Evolutionary conservation across 2,888 invertebrate species (phyloP).

Genomic region (Mythimna albipuncta): DNA sequence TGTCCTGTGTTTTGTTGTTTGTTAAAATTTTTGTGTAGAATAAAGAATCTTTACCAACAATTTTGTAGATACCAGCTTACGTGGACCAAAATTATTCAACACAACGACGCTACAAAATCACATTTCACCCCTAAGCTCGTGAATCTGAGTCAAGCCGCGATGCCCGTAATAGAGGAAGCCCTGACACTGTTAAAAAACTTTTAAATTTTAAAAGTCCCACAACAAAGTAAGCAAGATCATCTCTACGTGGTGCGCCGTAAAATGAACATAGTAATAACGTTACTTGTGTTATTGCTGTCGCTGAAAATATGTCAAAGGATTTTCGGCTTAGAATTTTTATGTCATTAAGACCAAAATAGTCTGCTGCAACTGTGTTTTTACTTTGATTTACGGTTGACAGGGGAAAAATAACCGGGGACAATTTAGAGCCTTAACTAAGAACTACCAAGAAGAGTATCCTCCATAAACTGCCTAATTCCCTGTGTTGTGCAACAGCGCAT

Average conservation of each 20-base stretch:
- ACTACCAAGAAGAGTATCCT: not conserved
- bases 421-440: not conserved
- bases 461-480: not conserved
- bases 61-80: conserved; percentile 16
- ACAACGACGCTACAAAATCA: conserved; percentile 35
- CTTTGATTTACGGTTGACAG: not conserved
- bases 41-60: conserved; percentile 1
- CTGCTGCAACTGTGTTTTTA: not conserved
- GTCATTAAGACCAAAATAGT: not conserved
- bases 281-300: conserved; percentile 29
- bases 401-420: not conserved
- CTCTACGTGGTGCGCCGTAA: conserved; percentile 48
- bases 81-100: conserved; percentile 41
- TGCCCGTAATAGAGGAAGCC: conserved; percentile 12
- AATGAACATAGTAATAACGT: conserved; percentile 53
- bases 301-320: conserved; percentile 38
- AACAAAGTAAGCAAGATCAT: conserved; percentile 50
- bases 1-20: too few species aligned
- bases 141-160: conserved; percentile 20
- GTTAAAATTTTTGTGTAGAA: too few species aligned
- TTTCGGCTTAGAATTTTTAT: conserved; percentile 6
- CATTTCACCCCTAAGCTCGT: conserved; percentile 22
- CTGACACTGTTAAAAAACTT: conserved; percentile 42
- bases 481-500: not conserved
- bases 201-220: conserved; percentile 49